A percentile compares a stretch with the other conserved stretches of the same genome.
phyloP scores from a whole-genome alignment of 1,140 invertebrate species.

The Polypedilum vanderplanki region DNA sequence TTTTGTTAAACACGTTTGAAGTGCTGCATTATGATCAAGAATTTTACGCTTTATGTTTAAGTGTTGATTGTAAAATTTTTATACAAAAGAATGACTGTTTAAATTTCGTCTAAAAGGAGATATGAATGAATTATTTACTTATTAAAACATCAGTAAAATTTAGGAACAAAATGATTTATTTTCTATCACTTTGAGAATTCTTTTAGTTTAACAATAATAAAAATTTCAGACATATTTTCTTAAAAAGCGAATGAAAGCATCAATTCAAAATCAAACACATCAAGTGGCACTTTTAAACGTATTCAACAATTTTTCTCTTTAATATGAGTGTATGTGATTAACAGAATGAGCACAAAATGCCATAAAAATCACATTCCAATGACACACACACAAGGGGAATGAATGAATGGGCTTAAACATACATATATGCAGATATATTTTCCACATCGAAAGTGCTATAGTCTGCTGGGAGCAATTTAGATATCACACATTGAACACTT shows the following conservation, averaged over 20 bases:
- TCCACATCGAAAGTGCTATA: too few species aligned
- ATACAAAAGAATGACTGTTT: not conserved
- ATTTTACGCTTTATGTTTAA: too few species aligned
- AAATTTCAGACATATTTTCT: too few species aligned
- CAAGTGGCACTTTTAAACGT: not conserved
- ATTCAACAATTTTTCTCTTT: slow-evolving; percentile 1
- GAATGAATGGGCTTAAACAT: not conserved
- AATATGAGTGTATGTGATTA: not conserved
- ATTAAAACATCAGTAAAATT: too few species aligned
- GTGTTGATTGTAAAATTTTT: too few species aligned
- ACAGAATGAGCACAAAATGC: not conserved
- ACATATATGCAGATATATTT: not conserved
- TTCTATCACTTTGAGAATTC: too few species aligned
- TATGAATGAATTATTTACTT: not conserved
- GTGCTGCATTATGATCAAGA: not conserved
- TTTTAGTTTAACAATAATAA: too few species aligned
- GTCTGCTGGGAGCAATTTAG: not conserved
- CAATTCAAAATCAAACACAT: not conserved
- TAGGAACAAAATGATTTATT: too few species aligned
- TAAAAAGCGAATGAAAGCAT: too few species aligned
- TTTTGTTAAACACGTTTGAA: not conserved
- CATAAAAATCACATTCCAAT: not conserved
- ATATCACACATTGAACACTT: not conserved
- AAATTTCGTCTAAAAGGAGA: not conserved
- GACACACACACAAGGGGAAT: not conserved